Conservation (phyloP, 35 echinoderm and acorn worm genomes). For the Ophiothrix spiculata region DNA sequence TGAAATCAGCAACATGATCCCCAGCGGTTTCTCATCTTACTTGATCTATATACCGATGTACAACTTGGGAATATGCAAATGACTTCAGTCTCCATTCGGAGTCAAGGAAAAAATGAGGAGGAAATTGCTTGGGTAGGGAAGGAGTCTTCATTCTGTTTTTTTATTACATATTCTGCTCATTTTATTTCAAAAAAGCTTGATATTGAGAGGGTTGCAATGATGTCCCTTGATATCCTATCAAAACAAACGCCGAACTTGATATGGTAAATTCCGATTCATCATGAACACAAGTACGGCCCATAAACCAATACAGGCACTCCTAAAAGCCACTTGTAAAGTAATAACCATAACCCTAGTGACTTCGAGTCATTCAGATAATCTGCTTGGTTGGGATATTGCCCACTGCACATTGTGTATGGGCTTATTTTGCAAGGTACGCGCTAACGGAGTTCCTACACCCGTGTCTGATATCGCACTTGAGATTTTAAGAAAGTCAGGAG, state of each 20-base stretch:
- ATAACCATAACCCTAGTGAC: background rate
- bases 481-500: background rate
- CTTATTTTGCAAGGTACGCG: slow-evolving; percentile 5
- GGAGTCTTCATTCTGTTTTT: background rate
- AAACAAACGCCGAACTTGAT: background rate
- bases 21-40: background rate
- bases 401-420: background rate
- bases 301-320: background rate
- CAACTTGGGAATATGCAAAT: background rate
- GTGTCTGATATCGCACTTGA: background rate
- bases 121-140: too few relatives aligned
- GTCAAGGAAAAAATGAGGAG: too few relatives aligned
- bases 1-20: background rate
- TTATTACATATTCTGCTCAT: background rate
- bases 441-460: background rate
- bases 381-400: background rate
- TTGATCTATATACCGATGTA: background rate
- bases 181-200: background rate
- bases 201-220: background rate
- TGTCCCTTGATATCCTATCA: background rate
- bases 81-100: background rate
- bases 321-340: background rate
- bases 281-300: background rate
- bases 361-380: background rate
- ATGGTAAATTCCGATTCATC: slow-evolving; percentile 3